A percentile compares a stretch with the other conserved stretches of the same genome.
phyloP scores from a whole-genome alignment of 2,113 vertebrate genomes.

The Oryzias curvinotus region DNA sequence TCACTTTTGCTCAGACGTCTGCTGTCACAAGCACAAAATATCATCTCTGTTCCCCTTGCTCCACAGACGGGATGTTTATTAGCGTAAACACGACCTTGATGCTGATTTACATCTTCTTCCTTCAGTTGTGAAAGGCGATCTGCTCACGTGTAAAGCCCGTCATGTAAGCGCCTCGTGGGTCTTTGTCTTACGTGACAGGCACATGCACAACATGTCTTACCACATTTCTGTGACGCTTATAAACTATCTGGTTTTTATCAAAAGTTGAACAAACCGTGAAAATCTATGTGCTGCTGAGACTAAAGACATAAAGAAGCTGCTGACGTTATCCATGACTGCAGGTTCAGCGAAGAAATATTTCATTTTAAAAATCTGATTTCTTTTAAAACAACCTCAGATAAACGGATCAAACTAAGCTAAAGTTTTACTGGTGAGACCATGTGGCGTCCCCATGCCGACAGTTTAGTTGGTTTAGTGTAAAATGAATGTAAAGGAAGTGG shows the following conservation, averaged over 20 bases:
- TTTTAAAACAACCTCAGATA: no score
- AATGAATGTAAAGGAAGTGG: no score
- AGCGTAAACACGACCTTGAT: constrained; percentile 49
- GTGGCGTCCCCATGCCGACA: no score
- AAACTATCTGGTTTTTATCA: neutral
- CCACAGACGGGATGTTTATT: constrained; percentile 18
- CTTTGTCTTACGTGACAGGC: neutral
- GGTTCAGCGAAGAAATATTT: no score
- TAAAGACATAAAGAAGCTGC: neutral
- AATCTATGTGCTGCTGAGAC: neutral
- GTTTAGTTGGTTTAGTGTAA: no score
- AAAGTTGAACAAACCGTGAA: neutral
- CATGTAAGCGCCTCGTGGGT: neutral
- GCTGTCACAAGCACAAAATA: neutral
- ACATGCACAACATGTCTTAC: neutral
- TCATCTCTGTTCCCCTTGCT: constrained; percentile 28
- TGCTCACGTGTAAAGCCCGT: constrained; percentile 14
- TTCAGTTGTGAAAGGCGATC: constrained; percentile 28
- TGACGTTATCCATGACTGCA: neutral
- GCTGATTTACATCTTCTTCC: neutral
- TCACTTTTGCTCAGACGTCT: neutral
- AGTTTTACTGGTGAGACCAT: no score
- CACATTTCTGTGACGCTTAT: neutral
- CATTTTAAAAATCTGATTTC: no score
- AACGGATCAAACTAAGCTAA: no score